phyloP scores from a whole-genome alignment of 2,888 invertebrate genomes.

The Chirona hameri region DNA sequence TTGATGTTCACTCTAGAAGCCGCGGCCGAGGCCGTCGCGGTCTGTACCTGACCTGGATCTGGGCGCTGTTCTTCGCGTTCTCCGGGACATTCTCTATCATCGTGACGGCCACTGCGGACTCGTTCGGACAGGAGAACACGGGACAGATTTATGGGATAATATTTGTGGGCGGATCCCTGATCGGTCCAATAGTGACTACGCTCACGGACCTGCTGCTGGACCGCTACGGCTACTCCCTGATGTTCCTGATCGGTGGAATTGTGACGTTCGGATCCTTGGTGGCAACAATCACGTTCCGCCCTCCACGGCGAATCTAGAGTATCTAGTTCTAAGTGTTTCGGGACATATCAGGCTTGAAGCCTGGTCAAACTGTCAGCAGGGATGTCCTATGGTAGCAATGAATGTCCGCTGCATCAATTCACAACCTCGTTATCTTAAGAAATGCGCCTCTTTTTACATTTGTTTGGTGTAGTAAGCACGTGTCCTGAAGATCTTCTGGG shows the following conservation, averaged over 20 bases:
- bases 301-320: background rate
- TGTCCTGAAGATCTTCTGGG: no score
- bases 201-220: background rate
- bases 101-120: constrained; percentile 46
- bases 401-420: no score
- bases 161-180: background rate
- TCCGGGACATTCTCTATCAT: constrained; percentile 46
- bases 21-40: constrained; percentile 42
- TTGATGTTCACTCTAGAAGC: constrained; percentile 41
- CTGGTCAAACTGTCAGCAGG: no score
- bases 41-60: constrained; percentile 45
- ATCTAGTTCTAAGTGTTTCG: no score
- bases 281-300: background rate
- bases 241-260: background rate
- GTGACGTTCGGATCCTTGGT: background rate
- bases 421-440: no score
- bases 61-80: constrained; percentile 45
- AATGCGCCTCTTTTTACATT: no score
- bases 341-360: no score
- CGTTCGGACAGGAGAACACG: constrained; percentile 43
- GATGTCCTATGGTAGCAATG: no score
- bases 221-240: background rate
- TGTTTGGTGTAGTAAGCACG: no score
- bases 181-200: background rate
- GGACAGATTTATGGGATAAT: background rate